A percentile compares a stretch with the other conserved stretches of the same genome.
Conservation (phyloP, 2,888 invertebrate species). For the Troglohyphantes excavatus region DNA sequence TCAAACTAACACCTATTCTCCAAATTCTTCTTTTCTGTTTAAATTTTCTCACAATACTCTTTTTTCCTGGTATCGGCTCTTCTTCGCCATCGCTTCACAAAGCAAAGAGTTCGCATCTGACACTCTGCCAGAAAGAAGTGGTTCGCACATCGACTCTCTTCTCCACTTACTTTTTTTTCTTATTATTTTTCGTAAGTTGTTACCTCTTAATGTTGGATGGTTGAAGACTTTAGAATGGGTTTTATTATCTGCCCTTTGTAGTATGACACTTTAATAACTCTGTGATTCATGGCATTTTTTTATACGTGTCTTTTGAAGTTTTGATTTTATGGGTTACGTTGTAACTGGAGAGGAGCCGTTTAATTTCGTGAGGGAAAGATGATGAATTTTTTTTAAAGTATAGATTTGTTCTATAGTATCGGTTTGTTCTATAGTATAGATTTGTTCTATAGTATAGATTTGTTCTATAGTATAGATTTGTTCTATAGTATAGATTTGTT, state of each 20-base stretch:
- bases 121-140: neutral
- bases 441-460: too few relatives aligned
- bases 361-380: too few relatives aligned
- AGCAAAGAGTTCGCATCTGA: neutral
- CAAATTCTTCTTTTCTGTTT: neutral
- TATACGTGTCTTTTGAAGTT: too few relatives aligned
- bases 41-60: neutral
- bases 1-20: conserved; percentile 10
- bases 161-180: too few relatives aligned
- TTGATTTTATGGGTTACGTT: too few relatives aligned
- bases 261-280: neutral
- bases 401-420: too few relatives aligned
- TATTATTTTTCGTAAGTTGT: neutral
- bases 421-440: too few relatives aligned
- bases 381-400: too few relatives aligned
- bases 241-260: neutral
- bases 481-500: too few relatives aligned
- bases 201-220: neutral
- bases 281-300: neutral
- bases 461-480: too few relatives aligned
- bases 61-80: neutral
- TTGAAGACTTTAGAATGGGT: neutral
- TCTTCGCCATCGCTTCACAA: neutral
- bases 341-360: too few relatives aligned
- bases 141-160: neutral